A percentile compares a stretch with the other conserved stretches of the same genome.
phyloP scores from a whole-genome alignment of 2,113 vertebrate genomes.

The Casuarius casuarius region DNA sequence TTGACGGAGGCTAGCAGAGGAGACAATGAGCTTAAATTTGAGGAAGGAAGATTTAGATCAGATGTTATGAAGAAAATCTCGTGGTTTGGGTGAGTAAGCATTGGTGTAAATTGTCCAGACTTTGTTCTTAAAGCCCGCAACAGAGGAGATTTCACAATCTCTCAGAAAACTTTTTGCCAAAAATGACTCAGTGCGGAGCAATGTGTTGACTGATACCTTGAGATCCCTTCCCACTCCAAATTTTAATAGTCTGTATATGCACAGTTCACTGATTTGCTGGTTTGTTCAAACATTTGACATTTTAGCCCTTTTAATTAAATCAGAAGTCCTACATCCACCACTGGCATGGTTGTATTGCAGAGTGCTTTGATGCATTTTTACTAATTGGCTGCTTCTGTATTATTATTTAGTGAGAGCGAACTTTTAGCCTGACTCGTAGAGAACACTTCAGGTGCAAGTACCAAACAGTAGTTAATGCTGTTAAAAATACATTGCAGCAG shows the following conservation, averaged over 20 bases:
- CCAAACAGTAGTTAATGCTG: slow-evolving; percentile 34
- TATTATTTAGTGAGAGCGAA: slow-evolving; percentile 13
- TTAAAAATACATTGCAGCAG: slow-evolving; percentile 28
- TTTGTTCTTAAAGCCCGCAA: slow-evolving; percentile 37
- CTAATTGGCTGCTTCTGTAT: slow-evolving; percentile 20
- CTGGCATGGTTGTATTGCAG: neutral
- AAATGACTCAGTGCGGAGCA: slow-evolving; percentile 27
- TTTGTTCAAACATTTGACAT: slow-evolving; percentile 48
- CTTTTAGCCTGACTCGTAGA: slow-evolving; percentile 35
- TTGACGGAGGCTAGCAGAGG: neutral
- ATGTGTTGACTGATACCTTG: slow-evolving; percentile 32
- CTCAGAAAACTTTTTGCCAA: slow-evolving; percentile 21
- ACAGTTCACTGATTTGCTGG: slow-evolving; percentile 20
- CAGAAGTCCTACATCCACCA: neutral
- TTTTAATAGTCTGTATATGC: slow-evolving; percentile 17
- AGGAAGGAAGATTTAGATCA: slow-evolving; percentile 27
- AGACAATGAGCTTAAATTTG: neutral
- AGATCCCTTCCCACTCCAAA: neutral
- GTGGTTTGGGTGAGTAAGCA: slow-evolving; percentile 8
- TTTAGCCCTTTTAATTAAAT: slow-evolving; percentile 33
- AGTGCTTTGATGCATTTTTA: neutral
- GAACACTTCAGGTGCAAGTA: slow-evolving; percentile 9
- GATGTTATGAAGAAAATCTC: neutral
- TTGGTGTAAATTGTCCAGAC: neutral
- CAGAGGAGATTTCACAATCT: slow-evolving; percentile 26